Evolutionary conservation across 2,113 vertebrate species (phyloP).

Genomic region (Micronycteris hirsuta): DNA sequence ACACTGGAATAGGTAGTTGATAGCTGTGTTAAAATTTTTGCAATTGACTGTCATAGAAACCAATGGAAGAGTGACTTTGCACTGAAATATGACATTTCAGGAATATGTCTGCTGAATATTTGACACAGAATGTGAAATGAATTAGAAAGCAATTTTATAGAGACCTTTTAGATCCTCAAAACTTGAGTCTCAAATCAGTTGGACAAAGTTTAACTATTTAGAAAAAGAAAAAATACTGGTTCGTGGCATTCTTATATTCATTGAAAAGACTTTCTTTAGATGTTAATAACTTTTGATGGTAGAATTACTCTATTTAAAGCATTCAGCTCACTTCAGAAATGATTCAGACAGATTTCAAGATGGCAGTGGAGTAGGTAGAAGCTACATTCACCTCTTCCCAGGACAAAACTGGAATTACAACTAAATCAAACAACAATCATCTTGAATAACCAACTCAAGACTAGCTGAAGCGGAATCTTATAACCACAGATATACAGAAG

Average conservation of each 20-base stretch:
- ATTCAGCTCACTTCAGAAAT: conserved; percentile 35
- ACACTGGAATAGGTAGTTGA: neutral
- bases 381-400: neutral
- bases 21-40: conserved; percentile 30
- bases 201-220: conserved; percentile 28
- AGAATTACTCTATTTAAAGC: neutral
- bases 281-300: conserved; percentile 10
- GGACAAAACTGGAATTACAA: neutral
- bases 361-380: neutral
- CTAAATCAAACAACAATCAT: neutral
- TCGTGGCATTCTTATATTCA: conserved; percentile 39
- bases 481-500: neutral
- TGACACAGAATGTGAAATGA: conserved; percentile 40
- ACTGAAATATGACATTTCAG: conserved; percentile 37
- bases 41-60: conserved; percentile 45
- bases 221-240: conserved; percentile 16
- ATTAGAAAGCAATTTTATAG: conserved; percentile 49
- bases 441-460: neutral
- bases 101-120: conserved; percentile 39
- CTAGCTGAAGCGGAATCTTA: neutral
- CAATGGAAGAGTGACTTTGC: conserved; percentile 19
- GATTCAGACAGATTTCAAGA: neutral
- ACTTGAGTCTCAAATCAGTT: conserved; percentile 7
- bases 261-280: conserved; percentile 16
- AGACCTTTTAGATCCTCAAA: conserved; percentile 29